Base-by-base conservation (phyloP, 2,113 vertebrate genomes). In the Corydoras sp. region DNA sequence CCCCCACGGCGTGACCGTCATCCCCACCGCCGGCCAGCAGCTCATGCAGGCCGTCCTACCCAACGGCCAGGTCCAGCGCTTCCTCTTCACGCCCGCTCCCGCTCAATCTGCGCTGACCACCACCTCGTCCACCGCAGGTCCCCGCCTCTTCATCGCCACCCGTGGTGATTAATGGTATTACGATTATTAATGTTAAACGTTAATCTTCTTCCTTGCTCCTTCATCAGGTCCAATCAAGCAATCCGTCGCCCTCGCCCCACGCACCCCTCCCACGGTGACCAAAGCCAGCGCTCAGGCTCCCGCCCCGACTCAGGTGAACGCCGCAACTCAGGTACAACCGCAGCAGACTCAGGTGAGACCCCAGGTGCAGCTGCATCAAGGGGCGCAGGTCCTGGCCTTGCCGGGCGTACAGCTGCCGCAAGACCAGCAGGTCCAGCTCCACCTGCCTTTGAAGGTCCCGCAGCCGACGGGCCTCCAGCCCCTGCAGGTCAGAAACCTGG, bases 11-110 rank as follows among this genome's bases (percentile, higher is more conserved):
- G 91, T 99, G 58, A 92, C 94, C 0, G 84, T 99, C 58, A 94
- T 98, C 79, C 96, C 97, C 0, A 91, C 91, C 3, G 93, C 95
- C 8, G 96, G 96, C 31, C 97, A 99, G 81, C 97, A 99, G 82
- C 88, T 99, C 6, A 99, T 99, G 97, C 97, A 99, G 86, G 97
- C 97, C 5, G 95, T 95, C 8, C 94, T 99, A 92, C 97, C 97
- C 49, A 98, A 95, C 64, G 97, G 97, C 56, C 95, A 95, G 59
- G 91, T 99, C 58, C 97, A 99, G 73, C 93, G 97, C 30, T 99
- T 99, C 86, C 93, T 99, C 68, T 99, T 99, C 83, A 99, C 96
- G 5, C 95, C 97, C 0, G 56, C 92, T 59, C 86, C 93, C 3
- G 86, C 86, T 92, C 69, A 88, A 1, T 59, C 90, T 29, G 68